These are phyloP conservation scores for Heterotilapia buettikoferi DNA, from an alignment of 2,113 vertebrate species.

Conservation along the genomic window DNA sequence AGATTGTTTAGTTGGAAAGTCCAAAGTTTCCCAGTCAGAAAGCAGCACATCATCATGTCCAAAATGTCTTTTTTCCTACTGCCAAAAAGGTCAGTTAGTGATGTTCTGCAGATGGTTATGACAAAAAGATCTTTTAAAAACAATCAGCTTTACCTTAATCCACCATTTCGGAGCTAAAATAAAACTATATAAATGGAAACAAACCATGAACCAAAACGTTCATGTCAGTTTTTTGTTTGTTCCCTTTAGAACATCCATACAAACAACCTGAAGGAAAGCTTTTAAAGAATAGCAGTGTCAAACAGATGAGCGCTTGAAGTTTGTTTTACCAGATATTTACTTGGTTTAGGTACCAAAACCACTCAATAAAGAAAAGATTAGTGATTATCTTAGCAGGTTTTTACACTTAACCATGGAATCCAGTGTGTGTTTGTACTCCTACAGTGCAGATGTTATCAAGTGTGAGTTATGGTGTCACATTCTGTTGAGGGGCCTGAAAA, in stretches of 20 bases:
- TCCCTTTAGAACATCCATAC: neutral
- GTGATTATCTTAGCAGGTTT: neutral
- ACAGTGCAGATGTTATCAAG: neutral
- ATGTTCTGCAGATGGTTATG: neutral
- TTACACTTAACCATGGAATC: neutral
- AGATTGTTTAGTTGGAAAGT: neutral
- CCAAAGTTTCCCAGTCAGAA: neutral
- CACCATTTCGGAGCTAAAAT: rapidly evolving
- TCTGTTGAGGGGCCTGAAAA: neutral
- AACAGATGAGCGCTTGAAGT: neutral
- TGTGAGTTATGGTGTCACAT: neutral
- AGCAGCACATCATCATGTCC: neutral
- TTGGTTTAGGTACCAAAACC: neutral
- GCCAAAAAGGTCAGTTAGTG: neutral
- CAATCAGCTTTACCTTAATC: neutral
- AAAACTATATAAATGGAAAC: neutral
- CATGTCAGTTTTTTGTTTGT: neutral
- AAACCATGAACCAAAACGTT: neutral
- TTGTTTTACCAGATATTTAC: neutral
- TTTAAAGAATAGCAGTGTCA: neutral
- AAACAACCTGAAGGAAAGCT: neutral
- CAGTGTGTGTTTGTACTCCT: neutral
- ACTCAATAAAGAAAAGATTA: neutral
- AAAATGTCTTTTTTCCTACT: neutral
- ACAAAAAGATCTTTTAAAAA: neutral